Evolutionary conservation across 2,113 vertebrate species (phyloP), one percentile per base, ranked within the genome.

Genomic region (Cebidichthys violaceus): DNA sequence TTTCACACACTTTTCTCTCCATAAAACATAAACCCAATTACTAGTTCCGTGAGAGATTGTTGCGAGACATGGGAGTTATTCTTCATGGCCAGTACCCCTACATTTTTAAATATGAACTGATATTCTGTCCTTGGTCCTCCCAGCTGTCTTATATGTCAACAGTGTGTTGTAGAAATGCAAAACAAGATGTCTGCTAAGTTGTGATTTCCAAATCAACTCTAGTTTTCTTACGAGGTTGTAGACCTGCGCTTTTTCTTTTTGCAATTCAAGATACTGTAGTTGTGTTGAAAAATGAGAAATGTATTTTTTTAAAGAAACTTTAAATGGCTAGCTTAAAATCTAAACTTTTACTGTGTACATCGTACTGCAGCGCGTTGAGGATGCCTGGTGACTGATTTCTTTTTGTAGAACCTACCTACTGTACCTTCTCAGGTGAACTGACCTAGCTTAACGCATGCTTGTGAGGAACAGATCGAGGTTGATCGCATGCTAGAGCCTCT

Each of bases 341-440:
- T 82, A 70, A 72, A 71, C 71, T 61, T 83, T 67, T 81, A 87
- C 81, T 70, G 76, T 85, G 67, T 47, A 33, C 60, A 80, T 86
- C 50, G 6, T 74, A 43, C 59, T 87, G 77, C 79, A 81, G 61
- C 78, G 70, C 43, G 35, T 71, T 85, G 81, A 85, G 85, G 83
- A 90, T 86, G 79, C 70, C 76, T 78, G 84, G 50, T 72, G 79
- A 86, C 62, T 43, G 50, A 54, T 83, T 65, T 75, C 64, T 78
- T 86, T 94, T 92, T 90, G 81, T 94, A 91, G 89, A 93, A 78
- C 84, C 82, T 82, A 79, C 75, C 84, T 82, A 77, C 68, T 71
- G 70, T 91, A 92, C 86, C 88, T 90, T 92, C 95, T 96, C 95
- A 95, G 95, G 95, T 95, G 90, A 94, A 90, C 76, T 87, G 77